These are phyloP conservation scores for Heliconius ismenius DNA, from an alignment of 2,888 invertebrate genomes.

Conservation along the genomic window DNA sequence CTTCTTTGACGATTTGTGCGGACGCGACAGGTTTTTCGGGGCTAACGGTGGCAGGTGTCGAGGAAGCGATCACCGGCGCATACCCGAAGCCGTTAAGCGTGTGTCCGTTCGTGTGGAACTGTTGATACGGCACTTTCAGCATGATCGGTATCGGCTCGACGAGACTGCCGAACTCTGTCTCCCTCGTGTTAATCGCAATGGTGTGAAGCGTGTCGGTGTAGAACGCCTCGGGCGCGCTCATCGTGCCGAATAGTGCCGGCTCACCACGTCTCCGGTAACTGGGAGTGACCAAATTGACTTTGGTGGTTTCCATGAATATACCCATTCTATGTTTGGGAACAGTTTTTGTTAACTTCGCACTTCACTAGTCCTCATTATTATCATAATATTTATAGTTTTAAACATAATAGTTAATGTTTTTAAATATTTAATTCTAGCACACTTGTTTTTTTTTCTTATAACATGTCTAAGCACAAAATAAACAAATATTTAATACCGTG, in stretches of 20 bases:
- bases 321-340: conserved; percentile 75
- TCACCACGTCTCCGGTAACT: conserved; percentile 62
- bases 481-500: conserved; percentile 43
- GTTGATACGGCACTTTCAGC: conserved; percentile 63
- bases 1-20: conserved; percentile 55
- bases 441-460: conserved; percentile 12
- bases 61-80: conserved; percentile 51
- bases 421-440: background rate
- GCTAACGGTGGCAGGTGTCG: conserved; percentile 53
- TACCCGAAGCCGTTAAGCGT: conserved; percentile 60
- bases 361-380: conserved; percentile 56
- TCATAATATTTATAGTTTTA: conserved; percentile 30
- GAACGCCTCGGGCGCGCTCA: conserved; percentile 65
- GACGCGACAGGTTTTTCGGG: conserved; percentile 59
- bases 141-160: conserved; percentile 72
- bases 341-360: conserved; percentile 56
- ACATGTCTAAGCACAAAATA: conserved; percentile 12
- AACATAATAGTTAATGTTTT: conserved; percentile 18
- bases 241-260: conserved; percentile 64
- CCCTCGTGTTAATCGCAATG: conserved; percentile 71
- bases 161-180: conserved; percentile 72
- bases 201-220: conserved; percentile 69
- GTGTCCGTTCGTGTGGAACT: conserved; percentile 57
- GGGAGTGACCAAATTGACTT: conserved; percentile 72
- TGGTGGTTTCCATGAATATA: conserved; percentile 77